Conservation (phyloP, 1,140 invertebrate genomes). For the Philotrypesis tridentata region DNA sequence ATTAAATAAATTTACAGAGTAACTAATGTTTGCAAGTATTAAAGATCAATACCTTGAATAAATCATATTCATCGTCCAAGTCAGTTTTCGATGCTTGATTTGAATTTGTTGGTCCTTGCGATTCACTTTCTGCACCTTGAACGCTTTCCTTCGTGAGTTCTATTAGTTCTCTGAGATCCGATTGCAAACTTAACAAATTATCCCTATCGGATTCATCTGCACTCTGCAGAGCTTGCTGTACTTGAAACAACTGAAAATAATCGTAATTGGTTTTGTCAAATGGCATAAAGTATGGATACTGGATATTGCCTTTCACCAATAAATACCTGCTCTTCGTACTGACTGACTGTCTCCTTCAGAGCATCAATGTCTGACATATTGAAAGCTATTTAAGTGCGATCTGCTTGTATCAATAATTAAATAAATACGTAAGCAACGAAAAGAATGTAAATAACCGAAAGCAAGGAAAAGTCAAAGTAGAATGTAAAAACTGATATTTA, state of each 20-base stretch:
- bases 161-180: conserved; percentile 79
- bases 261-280: neutral
- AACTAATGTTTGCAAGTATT: conserved; percentile 47
- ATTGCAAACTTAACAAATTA: conserved; percentile 76
- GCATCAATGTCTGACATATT: conserved; percentile 59
- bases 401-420: neutral
- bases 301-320: neutral
- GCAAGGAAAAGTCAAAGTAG: neutral
- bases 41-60: conserved; percentile 78
- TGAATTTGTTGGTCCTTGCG: conserved; percentile 45
- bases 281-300: neutral
- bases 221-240: conserved; percentile 75
- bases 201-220: conserved; percentile 73
- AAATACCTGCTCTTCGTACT: conserved; percentile 74
- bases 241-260: conserved; percentile 75
- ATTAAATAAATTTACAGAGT: conserved; percentile 8
- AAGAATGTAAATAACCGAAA: neutral
- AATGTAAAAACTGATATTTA: no score
- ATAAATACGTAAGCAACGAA: neutral
- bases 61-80: conserved; percentile 80
- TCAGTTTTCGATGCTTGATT: conserved; percentile 60
- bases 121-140: conserved; percentile 56
- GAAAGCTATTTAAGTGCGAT: neutral
- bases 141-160: conserved; percentile 77
- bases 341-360: conserved; percentile 68